Conservation (phyloP, 2,888 invertebrate genomes). For the Yponomeuta evonymella region DNA sequence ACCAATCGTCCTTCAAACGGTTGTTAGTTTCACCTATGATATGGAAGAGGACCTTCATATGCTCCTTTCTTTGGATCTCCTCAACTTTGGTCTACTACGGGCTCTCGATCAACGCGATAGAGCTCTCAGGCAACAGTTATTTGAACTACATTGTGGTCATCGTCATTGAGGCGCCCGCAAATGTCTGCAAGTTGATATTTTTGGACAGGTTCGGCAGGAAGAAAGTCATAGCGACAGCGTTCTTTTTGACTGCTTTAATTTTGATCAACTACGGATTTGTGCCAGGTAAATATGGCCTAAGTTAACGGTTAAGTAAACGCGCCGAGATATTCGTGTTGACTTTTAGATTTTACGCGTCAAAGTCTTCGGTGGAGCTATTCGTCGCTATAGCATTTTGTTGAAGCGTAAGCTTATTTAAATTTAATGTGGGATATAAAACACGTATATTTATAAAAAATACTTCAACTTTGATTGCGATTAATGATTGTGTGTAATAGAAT, state of each 20-base stretch:
- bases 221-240: constrained; percentile 77
- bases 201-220: constrained; percentile 81
- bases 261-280: constrained; percentile 79
- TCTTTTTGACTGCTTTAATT: constrained; percentile 78
- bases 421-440: no score
- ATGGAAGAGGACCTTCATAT: constrained; percentile 77
- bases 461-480: no score
- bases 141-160: constrained; percentile 82
- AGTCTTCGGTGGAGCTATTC: background rate
- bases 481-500: no score
- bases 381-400: background rate
- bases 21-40: constrained; percentile 68
- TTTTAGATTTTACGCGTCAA: background rate
- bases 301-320: constrained; percentile 9
- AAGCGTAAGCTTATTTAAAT: background rate
- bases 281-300: constrained; percentile 58
- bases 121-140: constrained; percentile 84
- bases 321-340: background rate
- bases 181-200: constrained; percentile 78
- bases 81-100: constrained; percentile 89
- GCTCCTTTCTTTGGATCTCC: constrained; percentile 86
- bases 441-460: no score
- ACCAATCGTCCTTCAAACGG: constrained; percentile 58
- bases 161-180: constrained; percentile 85
- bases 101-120: constrained; percentile 85